Conservation (phyloP, 2,888 invertebrate genomes). For the Bellardia pandia region DNA sequence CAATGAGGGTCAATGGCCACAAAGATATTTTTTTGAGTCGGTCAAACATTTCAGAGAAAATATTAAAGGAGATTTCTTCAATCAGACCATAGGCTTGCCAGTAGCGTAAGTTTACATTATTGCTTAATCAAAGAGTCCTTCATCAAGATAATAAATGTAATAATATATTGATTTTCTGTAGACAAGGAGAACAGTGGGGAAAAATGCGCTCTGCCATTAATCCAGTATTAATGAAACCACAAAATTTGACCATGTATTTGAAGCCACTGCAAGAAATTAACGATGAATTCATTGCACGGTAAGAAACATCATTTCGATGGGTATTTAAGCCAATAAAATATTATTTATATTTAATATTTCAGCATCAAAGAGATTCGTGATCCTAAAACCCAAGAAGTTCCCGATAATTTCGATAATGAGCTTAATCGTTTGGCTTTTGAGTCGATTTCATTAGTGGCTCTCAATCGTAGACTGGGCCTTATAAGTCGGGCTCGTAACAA, state of each 20-base stretch:
- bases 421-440: conserved; percentile 86
- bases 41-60: conserved; percentile 79
- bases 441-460: conserved; percentile 83
- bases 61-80: conserved; percentile 57
- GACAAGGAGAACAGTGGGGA: conserved; percentile 88
- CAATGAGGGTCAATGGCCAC: conserved; percentile 84
- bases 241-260: conserved; percentile 84
- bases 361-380: conserved; percentile 81
- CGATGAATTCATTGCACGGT: conserved; percentile 76
- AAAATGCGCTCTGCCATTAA: conserved; percentile 87
- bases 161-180: conserved; percentile 72
- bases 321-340: too few species aligned
- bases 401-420: conserved; percentile 84
- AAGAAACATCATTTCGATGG: background rate
- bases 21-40: conserved; percentile 80
- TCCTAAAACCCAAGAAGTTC: conserved; percentile 80
- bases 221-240: conserved; percentile 87
- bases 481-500: conserved; percentile 76
- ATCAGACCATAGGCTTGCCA: conserved; percentile 73
- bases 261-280: conserved; percentile 84
- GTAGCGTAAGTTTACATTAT: conserved; percentile 67
- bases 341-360: background rate
- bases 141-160: background rate
- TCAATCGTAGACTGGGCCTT: conserved; percentile 81
- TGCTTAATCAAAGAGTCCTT: background rate